Evolutionary conservation across 2,797 vertebrate genomes (phyloP).

Genomic region (Austrolebias charrua): DNA sequence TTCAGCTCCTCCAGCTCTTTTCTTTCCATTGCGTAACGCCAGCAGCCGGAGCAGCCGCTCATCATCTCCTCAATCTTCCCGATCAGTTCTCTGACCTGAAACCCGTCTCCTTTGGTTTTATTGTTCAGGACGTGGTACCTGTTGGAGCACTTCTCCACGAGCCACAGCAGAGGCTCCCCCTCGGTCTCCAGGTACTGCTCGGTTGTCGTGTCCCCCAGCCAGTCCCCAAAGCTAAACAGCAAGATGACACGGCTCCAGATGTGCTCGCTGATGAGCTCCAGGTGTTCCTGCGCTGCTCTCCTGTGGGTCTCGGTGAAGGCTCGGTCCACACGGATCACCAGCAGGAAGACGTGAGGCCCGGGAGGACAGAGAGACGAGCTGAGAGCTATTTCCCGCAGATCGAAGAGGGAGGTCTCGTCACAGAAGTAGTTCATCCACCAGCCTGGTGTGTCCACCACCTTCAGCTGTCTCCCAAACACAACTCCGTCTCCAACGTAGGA

Average conservation of each 20-base stretch:
- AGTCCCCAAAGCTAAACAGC: conserved; percentile 74
- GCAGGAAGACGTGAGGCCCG: conserved; percentile 78
- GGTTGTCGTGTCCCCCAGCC: conserved; percentile 57
- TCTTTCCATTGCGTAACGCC: conserved; percentile 47
- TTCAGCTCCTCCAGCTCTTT: conserved; percentile 47
- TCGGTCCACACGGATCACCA: conserved; percentile 74
- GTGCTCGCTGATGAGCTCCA: conserved; percentile 53
- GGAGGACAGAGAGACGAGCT: conserved; percentile 70
- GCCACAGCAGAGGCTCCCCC: conserved; percentile 60
- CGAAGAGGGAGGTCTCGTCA: conserved; percentile 58
- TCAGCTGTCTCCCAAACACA: conserved; percentile 64
- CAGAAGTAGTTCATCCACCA: conserved; percentile 76
- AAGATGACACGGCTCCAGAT: conserved; percentile 65
- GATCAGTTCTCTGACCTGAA: conserved; percentile 71
- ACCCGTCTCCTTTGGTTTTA: conserved; percentile 51
- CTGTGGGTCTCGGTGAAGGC: conserved; percentile 69
- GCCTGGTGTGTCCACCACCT: conserved; percentile 72
- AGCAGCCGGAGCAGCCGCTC: not conserved
- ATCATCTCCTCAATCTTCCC: conserved; percentile 69
- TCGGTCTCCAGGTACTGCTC: conserved; percentile 75
- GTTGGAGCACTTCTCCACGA: conserved; percentile 63
- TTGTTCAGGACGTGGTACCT: conserved; percentile 73
- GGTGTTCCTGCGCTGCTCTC: conserved; percentile 62
- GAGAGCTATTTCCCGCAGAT: conserved; percentile 63
- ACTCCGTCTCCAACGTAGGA: conserved; percentile 19